Conservation (phyloP, 2,797 vertebrate species). For the Aldrovandia affinis region DNA sequence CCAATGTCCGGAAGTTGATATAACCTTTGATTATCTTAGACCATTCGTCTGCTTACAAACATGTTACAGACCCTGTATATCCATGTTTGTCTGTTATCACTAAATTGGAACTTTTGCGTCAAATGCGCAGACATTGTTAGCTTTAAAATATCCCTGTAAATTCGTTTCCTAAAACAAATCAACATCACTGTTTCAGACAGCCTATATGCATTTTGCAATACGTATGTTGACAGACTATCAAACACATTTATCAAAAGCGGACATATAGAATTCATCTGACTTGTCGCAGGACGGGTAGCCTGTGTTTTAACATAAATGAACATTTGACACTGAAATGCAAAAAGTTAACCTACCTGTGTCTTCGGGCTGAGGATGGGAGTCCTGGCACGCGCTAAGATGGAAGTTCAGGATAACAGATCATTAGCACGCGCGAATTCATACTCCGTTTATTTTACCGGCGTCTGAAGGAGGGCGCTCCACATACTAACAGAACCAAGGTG, state of each 20-base stretch:
- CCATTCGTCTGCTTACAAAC: background rate
- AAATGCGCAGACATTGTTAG: background rate
- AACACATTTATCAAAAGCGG: background rate
- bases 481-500: background rate
- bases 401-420: background rate
- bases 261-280: too few species aligned
- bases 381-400: constrained; percentile 9
- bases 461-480: background rate
- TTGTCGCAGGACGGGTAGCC: too few species aligned
- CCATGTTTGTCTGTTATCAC: background rate
- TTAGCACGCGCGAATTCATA: background rate
- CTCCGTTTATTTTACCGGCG: background rate
- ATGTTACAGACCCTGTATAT: too few species aligned
- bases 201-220: background rate
- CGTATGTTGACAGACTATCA: background rate
- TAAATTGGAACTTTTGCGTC: background rate
- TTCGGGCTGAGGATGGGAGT: background rate
- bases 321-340: too few species aligned
- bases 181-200: background rate
- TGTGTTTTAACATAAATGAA: too few species aligned
- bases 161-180: background rate
- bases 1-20: too few species aligned
- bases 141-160: background rate
- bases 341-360: background rate
- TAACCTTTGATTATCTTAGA: background rate